phyloP scores from a whole-genome alignment of 2,113 vertebrate genomes.

The Megaceryle torquata region DNA sequence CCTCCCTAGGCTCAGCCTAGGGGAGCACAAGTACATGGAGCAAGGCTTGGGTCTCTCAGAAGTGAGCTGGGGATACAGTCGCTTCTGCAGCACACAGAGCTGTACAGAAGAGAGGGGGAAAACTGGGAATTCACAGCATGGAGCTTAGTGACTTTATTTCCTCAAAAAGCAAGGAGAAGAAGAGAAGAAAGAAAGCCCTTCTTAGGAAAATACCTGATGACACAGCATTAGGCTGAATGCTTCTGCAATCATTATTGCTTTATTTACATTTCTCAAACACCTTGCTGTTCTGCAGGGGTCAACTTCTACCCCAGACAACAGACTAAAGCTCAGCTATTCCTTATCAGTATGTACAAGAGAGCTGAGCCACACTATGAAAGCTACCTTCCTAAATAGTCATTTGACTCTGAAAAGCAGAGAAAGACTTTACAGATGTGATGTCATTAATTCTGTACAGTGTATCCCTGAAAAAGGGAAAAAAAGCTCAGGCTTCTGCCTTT shows the following conservation, averaged over 20 bases:
- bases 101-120: not conserved
- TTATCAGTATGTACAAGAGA: not conserved
- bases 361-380: not conserved
- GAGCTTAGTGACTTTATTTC: not conserved
- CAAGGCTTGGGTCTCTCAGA: not conserved
- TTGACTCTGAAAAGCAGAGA: not conserved
- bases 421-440: not conserved
- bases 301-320: not conserved
- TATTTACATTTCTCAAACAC: not conserved
- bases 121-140: not conserved
- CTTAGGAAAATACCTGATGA: not conserved
- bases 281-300: not conserved
- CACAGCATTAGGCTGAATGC: not conserved
- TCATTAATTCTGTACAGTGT: not conserved
- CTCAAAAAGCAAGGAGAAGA: not conserved
- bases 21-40: fast-evolving
- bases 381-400: not conserved
- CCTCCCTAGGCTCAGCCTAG: not conserved
- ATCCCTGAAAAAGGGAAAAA: not conserved
- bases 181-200: not conserved
- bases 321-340: not conserved
- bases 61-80: fast-evolving
- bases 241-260: not conserved
- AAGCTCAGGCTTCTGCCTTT: not conserved
- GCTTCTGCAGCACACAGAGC: not conserved